These are phyloP conservation scores for Chaitophorus viminalis DNA, from an alignment of 2,888 invertebrate genomes.

Conservation along the genomic window DNA sequence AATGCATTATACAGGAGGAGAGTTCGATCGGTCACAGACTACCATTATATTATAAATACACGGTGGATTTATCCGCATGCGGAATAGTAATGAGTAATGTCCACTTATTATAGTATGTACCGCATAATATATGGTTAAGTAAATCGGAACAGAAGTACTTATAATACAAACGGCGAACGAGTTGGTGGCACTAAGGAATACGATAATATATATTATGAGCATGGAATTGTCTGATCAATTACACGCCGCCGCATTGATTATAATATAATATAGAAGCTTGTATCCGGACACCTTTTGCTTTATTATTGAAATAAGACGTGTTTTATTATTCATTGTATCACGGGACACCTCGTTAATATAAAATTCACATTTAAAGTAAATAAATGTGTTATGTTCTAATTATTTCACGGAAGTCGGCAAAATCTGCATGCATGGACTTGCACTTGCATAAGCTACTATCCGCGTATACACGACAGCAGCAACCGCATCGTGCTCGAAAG, in stretches of 20 bases:
- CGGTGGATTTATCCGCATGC: too few relatives aligned
- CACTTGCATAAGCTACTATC: not conserved
- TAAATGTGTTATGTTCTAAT: slow-evolving; percentile 56
- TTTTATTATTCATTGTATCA: slow-evolving; percentile 38
- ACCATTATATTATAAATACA: too few relatives aligned
- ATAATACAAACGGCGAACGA: not conserved
- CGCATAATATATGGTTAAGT: too few relatives aligned
- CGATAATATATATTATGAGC: not conserved
- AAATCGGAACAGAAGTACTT: not conserved
- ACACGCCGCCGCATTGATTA: not conserved
- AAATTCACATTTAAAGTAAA: slow-evolving; percentile 49
- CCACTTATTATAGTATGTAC: too few relatives aligned
- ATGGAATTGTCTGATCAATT: not conserved
- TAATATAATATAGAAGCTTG: not conserved
- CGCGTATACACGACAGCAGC: not conserved
- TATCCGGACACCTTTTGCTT: slow-evolving; percentile 14
- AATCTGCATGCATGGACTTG: not conserved
- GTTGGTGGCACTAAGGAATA: not conserved
- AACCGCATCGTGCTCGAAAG: not conserved
- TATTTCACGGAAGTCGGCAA: slow-evolving; percentile 23
- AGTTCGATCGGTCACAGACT: too few relatives aligned
- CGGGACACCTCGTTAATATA: slow-evolving; percentile 10
- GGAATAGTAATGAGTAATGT: too few relatives aligned
- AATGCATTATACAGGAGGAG: too few relatives aligned
- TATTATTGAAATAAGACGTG: slow-evolving; percentile 29